Conservation (phyloP, 1,140 invertebrate species). For the Drosophila yakuba region DNA sequence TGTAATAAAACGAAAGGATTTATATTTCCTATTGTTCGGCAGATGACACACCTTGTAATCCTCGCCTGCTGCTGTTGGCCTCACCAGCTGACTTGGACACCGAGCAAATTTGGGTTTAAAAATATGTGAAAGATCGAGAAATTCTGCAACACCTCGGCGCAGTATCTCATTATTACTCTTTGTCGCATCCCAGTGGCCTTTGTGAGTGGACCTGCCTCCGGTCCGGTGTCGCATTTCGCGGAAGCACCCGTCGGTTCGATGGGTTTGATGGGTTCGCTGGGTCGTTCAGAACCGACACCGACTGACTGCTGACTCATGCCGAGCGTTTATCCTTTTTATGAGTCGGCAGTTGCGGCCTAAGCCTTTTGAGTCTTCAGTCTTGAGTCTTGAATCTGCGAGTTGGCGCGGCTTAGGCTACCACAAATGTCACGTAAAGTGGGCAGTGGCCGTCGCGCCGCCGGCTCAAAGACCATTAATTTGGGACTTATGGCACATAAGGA, state of each 20-base stretch:
- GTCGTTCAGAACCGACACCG: conserved; percentile 5
- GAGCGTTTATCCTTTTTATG: conserved; percentile 78
- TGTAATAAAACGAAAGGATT: conserved; percentile 83
- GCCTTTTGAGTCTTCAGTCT: conserved; percentile 40
- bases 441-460: conserved; percentile 46
- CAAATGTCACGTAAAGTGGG: conserved; percentile 81
- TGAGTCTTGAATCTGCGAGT: conserved; percentile 5
- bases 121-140: conserved; percentile 47
- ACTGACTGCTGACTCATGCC: conserved; percentile 67
- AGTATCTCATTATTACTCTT: conserved; percentile 22
- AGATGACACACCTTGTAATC: conserved; percentile 76
- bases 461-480: conserved; percentile 76
- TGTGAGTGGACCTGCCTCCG: conserved; percentile 37
- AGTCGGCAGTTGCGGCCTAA: conserved; percentile 62
- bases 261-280: conserved; percentile 32
- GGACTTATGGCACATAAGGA: conserved; percentile 70
- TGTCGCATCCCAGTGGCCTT: conserved; percentile 15
- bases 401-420: conserved; percentile 64
- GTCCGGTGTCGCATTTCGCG: conserved; percentile 75
- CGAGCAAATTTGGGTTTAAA: conserved; percentile 50
- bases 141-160: conserved; percentile 61
- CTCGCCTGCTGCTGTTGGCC: conserved; percentile 7
- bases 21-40: conserved; percentile 78
- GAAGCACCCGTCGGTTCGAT: conserved; percentile 61
- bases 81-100: conserved; percentile 67